These are phyloP conservation scores for Flexamia atlantica DNA, from an alignment of 2,888 invertebrate genomes.

Conservation along the genomic window DNA sequence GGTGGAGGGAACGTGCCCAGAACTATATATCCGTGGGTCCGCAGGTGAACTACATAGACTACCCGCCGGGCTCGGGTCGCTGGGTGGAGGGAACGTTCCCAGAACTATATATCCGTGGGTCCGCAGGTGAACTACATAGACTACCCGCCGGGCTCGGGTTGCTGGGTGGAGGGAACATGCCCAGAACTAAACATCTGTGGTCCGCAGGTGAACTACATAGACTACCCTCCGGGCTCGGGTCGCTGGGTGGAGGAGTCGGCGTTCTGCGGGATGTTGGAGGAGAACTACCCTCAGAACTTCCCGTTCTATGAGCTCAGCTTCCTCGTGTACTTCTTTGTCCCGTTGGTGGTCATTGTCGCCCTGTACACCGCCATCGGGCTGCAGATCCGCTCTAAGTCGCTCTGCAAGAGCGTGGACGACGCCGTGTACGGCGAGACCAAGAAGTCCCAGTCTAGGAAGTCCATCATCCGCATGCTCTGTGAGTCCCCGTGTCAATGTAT, in stretches of 20 bases:
- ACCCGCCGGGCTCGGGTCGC: no score
- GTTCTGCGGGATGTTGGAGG: conserved; percentile 85
- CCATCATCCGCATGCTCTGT: conserved; percentile 90
- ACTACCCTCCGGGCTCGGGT: no score
- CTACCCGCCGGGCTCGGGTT: no score
- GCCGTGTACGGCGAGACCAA: conserved; percentile 84
- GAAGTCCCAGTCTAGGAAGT: conserved; percentile 85
- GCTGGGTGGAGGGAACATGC: no score
- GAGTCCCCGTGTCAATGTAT: conserved; percentile 82
- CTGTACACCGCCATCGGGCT: conserved; percentile 89
- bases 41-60: no score
- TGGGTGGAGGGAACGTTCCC: no score
- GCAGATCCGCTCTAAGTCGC: conserved; percentile 78
- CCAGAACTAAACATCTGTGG: no score
- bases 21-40: no score
- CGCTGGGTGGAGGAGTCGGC: conserved; percentile 85
- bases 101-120: no score
- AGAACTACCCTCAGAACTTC: conserved; percentile 77
- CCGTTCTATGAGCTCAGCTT: conserved; percentile 90
- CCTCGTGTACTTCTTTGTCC: conserved; percentile 88
- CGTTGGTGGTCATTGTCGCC: conserved; percentile 84
- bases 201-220: no score
- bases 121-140: no score
- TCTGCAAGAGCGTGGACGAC: conserved; percentile 78
- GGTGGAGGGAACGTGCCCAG: no score